Base-by-base conservation (phyloP, 2,888 invertebrate species). In the Ypsolopha sequella region DNA sequence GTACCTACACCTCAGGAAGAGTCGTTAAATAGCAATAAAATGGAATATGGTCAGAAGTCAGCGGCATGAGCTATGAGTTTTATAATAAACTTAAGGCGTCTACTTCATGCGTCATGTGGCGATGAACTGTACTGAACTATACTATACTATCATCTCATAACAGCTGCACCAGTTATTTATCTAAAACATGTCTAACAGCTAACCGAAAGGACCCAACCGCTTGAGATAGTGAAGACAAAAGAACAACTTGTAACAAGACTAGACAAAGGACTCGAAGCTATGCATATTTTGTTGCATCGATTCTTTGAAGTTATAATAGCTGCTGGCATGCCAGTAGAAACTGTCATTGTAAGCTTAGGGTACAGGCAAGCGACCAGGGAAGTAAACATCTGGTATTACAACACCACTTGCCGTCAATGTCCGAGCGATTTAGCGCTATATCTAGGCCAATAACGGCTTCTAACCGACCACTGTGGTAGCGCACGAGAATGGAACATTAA, bases 361-460 rank as follows among this genome's bases (percentile, higher is more conserved):
- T 46, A 46, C 35, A 35, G n/a, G 34, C 11, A 34, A 46, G 11
- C 41, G 51, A 54, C 56, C 57, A 54, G 58, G 64, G 65, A 67
- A 64, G 59, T 66, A 64, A 62, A 65, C 58, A 62, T 58, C 54
- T 56, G 58, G 56, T 57, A 62, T 64, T 65, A 62, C 58, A 52
- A 55, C 48, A 68, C 66, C 65, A 65, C 63, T 59, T 63, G 61
- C 60, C 62, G 59, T 61, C 66, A 63, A 65, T 57, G 66, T 73
- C 70, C 68, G 71, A 65, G 68, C 67, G 66, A 75, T 72, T 73
- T 70, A 70, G 62, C 65, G 70, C 54, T 9, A 50, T 67, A 78
- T 75, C 72, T 72, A 69, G 76, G 79, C 68, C 79, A 71, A 65
- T 80, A 80, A 79, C 80, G 79, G 80, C 66, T 78, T 64, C 72